phyloP scores from a whole-genome alignment of 2,113 vertebrate species.

The Microcebus lehilahytsara region DNA sequence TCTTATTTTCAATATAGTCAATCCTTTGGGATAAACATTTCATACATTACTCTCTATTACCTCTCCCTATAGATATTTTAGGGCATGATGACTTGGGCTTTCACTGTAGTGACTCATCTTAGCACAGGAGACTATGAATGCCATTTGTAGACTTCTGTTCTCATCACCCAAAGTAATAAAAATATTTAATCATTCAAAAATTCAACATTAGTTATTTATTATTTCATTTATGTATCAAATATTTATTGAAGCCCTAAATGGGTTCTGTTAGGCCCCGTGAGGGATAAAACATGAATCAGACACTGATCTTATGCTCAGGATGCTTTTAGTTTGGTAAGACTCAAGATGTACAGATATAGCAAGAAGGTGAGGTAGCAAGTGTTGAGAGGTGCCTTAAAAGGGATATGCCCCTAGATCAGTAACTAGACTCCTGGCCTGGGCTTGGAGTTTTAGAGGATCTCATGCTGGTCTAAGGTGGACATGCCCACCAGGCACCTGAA shows the following conservation, averaged over 20 bases:
- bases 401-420: background rate
- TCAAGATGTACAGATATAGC: background rate
- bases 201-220: background rate
- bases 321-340: background rate
- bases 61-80: background rate
- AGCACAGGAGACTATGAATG: background rate
- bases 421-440: background rate
- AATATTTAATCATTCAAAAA: background rate
- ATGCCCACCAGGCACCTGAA: background rate
- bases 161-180: background rate
- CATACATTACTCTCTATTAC: background rate
- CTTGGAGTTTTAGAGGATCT: background rate
- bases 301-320: background rate
- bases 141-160: background rate
- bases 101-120: background rate
- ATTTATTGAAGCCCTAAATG: background rate
- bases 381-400: background rate
- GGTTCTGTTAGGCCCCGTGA: background rate
- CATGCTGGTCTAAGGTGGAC: background rate
- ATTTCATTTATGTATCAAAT: background rate
- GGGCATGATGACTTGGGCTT: background rate
- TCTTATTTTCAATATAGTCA: background rate
- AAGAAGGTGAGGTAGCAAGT: background rate
- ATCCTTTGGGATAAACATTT: background rate
- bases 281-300: background rate